Base-by-base conservation (phyloP, 2,113 vertebrate genomes). In the Salvator merianae region DNA sequence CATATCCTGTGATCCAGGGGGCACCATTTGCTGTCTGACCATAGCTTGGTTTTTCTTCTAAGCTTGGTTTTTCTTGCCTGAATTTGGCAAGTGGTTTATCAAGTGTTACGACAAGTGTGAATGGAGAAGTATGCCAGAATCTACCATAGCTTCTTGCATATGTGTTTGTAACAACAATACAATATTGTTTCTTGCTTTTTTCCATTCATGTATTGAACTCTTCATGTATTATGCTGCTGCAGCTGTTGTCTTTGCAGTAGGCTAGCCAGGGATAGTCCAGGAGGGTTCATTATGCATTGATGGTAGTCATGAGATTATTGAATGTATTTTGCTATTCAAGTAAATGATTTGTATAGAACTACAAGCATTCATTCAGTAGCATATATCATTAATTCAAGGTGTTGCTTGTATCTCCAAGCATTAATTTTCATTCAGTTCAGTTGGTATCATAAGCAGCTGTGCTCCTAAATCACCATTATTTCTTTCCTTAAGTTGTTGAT, bases 371-470 rank as follows among this genome's bases (percentile, higher is more conserved):
- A 82, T 92, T 93, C 86, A 82, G 81, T 86, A 92, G 94, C 88
- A 93, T 88, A 93, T 89, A 93, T 92, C 72, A 91, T 93, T 93
- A 93, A 92, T 91, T 93, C 92, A 94, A 91, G 92, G 90, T 79
- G 47, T 91, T 50, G 18, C 72, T 80, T 59, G 16, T 84, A 63
- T 69, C 47, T 69, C 63, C 36, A 20, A 70, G 90, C 87, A 55
- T 63, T 68, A 69, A 77, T 62, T 74, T 68, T 85, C 82, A 34
- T 70, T 82, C 91, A 92, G 92, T 94, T 93, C 92, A 91, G 92
- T 91, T 86, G 94, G 89, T 88, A 50, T 94, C 91, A 91, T 84
- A 86, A 91, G 91, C 91, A 94, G 86, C 90, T 89, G 88, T 86
- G 82, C 90, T 94, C 93, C 91, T 88, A 91, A 93, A 94, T 90